phyloP scores from a whole-genome alignment of 2,797 vertebrate genomes.

The Girardinus metallicus region DNA sequence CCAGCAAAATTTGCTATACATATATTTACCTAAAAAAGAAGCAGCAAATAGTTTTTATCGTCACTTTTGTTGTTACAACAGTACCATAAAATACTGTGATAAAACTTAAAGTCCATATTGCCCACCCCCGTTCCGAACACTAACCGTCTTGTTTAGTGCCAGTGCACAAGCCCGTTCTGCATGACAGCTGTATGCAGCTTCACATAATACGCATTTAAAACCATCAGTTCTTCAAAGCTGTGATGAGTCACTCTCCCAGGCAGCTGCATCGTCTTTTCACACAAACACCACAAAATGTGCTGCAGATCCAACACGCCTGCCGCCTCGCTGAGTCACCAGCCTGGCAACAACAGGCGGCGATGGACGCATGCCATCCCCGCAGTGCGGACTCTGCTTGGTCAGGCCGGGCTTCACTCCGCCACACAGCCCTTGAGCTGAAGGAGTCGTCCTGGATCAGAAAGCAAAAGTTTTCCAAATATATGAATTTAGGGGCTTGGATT shows the following conservation, averaged over 20 bases:
- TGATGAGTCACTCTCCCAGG: constrained; percentile 48
- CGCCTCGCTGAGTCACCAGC: constrained; percentile 65
- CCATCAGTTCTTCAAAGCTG: constrained; percentile 42
- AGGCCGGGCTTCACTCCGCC: constrained; percentile 30
- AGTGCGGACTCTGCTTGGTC: constrained; percentile 26
- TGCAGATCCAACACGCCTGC: constrained; percentile 45
- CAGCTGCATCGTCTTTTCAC: constrained; percentile 47
- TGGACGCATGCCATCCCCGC: constrained; percentile 45
- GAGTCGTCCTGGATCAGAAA: constrained; percentile 18
- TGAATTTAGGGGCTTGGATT: background rate
- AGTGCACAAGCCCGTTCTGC: background rate
- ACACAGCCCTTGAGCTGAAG: constrained; percentile 40
- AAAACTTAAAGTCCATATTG: no score
- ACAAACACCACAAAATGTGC: constrained; percentile 30
- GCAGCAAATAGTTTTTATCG: no score
- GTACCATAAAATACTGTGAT: no score
- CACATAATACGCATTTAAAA: constrained; percentile 27
- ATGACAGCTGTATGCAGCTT: constrained; percentile 19
- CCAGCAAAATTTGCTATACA: no score
- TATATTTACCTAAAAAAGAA: no score
- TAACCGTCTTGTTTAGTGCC: constrained; percentile 10
- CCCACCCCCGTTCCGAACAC: no score
- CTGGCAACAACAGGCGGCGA: constrained; percentile 54
- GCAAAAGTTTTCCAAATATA: constrained; percentile 1
- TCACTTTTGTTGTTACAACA: no score